Conservation (phyloP, 2,797 vertebrate species). For the Momotus momota region DNA sequence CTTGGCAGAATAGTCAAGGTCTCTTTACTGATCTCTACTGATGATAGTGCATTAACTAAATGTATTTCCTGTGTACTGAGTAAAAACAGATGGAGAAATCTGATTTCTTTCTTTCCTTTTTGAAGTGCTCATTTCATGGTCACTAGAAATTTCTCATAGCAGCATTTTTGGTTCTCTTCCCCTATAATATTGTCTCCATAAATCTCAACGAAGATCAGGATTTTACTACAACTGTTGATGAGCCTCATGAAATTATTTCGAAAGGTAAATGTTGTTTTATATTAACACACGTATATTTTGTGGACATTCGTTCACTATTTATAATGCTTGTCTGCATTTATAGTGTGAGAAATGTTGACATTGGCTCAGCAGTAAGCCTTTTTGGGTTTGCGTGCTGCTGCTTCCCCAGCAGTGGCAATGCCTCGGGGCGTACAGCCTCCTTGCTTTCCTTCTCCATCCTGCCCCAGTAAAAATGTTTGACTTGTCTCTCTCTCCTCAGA, state of each 20-base stretch:
- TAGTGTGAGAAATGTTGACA: rapidly evolving
- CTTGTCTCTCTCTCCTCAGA: neutral
- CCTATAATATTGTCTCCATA: neutral
- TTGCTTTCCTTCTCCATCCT: neutral
- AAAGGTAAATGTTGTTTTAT: neutral
- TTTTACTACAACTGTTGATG: neutral
- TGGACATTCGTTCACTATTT: neutral
- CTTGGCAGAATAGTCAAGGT: neutral
- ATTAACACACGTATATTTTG: neutral
- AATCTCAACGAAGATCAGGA: neutral
- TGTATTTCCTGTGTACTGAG: neutral
- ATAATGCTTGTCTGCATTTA: neutral
- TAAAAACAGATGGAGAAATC: neutral
- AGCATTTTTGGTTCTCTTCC: neutral
- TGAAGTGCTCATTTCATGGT: neutral
- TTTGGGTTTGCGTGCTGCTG: neutral
- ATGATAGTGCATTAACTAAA: neutral
- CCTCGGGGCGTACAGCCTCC: neutral
- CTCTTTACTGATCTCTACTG: neutral
- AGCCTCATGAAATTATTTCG: neutral
- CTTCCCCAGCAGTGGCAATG: rapidly evolving
- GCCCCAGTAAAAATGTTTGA: neutral
- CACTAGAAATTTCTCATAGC: neutral
- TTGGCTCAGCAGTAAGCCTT: neutral
- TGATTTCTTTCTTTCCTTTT: neutral